phyloP scores from a whole-genome alignment of 2,797 vertebrate species.

The Rhinella marina region DNA sequence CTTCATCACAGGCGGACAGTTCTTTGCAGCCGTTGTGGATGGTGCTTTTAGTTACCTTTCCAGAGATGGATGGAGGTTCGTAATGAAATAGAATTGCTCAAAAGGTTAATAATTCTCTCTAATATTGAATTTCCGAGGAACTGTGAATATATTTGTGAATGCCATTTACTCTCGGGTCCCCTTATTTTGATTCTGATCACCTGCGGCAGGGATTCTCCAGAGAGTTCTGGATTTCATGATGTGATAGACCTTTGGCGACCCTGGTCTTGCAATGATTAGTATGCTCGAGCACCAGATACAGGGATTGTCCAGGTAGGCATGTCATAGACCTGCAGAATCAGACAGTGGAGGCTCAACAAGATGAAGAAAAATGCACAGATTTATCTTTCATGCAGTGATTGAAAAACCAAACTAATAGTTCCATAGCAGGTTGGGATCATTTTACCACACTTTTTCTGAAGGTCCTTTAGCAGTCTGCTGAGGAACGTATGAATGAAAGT shows the following conservation, averaged over 20 bases:
- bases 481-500: slow-evolving; percentile 11
- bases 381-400: background rate
- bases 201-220: background rate
- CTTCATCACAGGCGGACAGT: slow-evolving; percentile 97
- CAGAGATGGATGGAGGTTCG: slow-evolving; percentile 92
- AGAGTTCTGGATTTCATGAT: background rate
- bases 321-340: background rate
- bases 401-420: background rate
- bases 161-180: background rate
- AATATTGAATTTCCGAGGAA: slow-evolving; percentile 44
- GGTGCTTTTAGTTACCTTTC: slow-evolving; percentile 96
- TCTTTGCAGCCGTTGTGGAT: slow-evolving; percentile 91
- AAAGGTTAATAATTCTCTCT: slow-evolving; percentile 60
- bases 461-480: background rate
- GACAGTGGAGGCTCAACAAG: background rate
- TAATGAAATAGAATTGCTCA: slow-evolving; percentile 56
- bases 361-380: background rate
- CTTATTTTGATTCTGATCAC: background rate
- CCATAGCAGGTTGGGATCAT: background rate
- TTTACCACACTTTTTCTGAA: background rate
- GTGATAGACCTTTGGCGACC: background rate
- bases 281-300: background rate
- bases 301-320: background rate
- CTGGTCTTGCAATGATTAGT: slow-evolving; percentile 10
- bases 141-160: slow-evolving; percentile 3